Evolutionary conservation across 2,888 invertebrate genomes (phyloP), one percentile per base, ranked within the genome.

Genomic region (Heteromurus nitidus): DNA sequence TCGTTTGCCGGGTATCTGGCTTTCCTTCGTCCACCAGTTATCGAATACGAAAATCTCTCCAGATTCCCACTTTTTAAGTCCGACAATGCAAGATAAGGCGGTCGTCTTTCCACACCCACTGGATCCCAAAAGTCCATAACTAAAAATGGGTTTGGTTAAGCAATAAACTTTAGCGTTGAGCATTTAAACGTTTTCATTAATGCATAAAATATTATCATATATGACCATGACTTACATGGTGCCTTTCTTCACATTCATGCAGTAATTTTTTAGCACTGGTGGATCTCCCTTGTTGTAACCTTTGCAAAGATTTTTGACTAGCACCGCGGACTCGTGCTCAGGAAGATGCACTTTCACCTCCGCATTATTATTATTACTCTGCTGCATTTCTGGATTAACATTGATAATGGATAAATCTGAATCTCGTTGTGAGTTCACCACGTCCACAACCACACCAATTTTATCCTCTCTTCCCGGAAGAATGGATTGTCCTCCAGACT

Each of bases 41-140:
- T 97, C 97, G 68, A 97, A 92, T 36, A 97, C 96, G 91, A 93
- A 94, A 87, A 97, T 94, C 89, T 95, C 94, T 2, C 97, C 97
- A 1, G 93, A 92, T 90, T 96, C 95, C 73, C 96, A 91, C 87
- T 94, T 92, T 88, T 96, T 92, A 55, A 96, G 91, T 5, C 97
- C 97, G 26, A 98, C 95, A 88, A 97, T 95, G 90, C 96, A 96
- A 1, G 96, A 95, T 3, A 98, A 92, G 16, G 97, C 91, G 0
- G 97, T 97, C 5, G 81, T 81, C 90, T 98, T 98, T 13, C 96
- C 96, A 89, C 97, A 97, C 16, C 72, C 70, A 7, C 28, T 28
- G 18, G 24, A n/a, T 36, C 70, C 70, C 13, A 70, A 20, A 5
- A 70, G 20, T 5, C 58, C 70, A 26, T 70, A 70, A 24, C 70